A percentile compares a stretch with the other conserved stretches of the same genome.
These are phyloP conservation scores for Leptura quadrifasciata DNA, from an alignment of 2,888 invertebrate species.

Conservation along the genomic window DNA sequence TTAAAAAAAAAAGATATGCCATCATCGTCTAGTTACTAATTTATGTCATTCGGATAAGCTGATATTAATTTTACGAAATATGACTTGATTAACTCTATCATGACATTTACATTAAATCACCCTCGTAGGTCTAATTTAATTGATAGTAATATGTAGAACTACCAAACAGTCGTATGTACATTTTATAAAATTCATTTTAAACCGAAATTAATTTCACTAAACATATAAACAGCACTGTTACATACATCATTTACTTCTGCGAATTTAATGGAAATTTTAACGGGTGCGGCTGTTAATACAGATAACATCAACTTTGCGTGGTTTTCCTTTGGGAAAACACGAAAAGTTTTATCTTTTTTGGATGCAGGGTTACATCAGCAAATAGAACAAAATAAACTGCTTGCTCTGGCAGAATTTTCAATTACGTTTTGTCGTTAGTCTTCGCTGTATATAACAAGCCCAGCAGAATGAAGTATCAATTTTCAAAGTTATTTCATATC, in stretches of 20 bases:
- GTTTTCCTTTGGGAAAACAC: constrained; percentile 5
- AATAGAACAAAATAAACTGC: constrained; percentile 4
- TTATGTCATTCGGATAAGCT: no score
- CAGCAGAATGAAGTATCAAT: no score
- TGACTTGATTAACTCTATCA: no score
- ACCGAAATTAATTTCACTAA: neutral
- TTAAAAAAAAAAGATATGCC: no score
- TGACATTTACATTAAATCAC: no score
- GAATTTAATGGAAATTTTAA: constrained; percentile 4
- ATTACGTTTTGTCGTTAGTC: neutral
- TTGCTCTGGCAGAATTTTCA: neutral
- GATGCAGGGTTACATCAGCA: neutral
- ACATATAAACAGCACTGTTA: neutral
- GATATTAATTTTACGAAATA: no score
- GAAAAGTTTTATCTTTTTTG: neutral
- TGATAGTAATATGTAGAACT: no score
- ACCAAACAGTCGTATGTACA: neutral
- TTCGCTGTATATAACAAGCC: neutral
- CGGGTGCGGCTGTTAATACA: constrained; percentile 1
- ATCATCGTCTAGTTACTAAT: no score
- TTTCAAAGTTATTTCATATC: no score
- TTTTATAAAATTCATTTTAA: neutral
- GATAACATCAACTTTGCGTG: neutral
- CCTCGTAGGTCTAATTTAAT: no score
- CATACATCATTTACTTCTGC: neutral